Evolutionary conservation across 2,888 invertebrate species (phyloP).

Genomic region (Rhagium mordax): DNA sequence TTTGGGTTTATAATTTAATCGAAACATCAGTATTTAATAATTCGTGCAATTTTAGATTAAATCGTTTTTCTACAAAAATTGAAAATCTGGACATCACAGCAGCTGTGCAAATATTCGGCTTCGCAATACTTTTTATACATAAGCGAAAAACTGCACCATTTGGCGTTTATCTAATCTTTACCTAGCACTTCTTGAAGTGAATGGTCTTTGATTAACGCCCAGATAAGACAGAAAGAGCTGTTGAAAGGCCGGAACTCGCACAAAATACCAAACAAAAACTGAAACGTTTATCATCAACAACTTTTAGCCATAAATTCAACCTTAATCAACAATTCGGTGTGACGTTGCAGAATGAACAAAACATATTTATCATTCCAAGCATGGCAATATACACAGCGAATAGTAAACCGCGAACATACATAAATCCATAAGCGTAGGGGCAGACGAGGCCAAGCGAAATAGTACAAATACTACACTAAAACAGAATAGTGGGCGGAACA

Average conservation of each 20-base stretch:
- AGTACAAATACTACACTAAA: conserved; percentile 19
- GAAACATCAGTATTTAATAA: too few species aligned
- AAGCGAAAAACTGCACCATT: background rate
- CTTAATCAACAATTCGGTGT: conserved; percentile 52
- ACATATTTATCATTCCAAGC: conserved; percentile 50
- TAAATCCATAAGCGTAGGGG: conserved; percentile 10
- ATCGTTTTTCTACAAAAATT: too few species aligned
- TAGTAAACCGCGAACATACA: conserved; percentile 26
- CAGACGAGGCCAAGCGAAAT: conserved; percentile 8
- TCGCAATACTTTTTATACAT: background rate
- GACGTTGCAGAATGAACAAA: conserved; percentile 45
- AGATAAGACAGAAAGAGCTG: background rate
- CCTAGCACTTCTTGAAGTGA: background rate
- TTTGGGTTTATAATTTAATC: too few species aligned
- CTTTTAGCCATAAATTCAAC: conserved; percentile 46
- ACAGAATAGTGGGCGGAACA: background rate
- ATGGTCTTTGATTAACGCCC: background rate
- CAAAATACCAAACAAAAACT: conserved; percentile 4
- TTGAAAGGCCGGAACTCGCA: conserved; percentile 2
- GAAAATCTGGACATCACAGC: too few species aligned
- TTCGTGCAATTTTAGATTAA: too few species aligned
- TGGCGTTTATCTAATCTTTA: background rate
- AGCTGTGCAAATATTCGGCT: too few species aligned
- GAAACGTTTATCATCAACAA: conserved; percentile 23
- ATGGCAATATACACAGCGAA: conserved; percentile 25